Conservation (phyloP, 2,888 invertebrate species). For the Scaptodrosophila latifasciaeformis region DNA sequence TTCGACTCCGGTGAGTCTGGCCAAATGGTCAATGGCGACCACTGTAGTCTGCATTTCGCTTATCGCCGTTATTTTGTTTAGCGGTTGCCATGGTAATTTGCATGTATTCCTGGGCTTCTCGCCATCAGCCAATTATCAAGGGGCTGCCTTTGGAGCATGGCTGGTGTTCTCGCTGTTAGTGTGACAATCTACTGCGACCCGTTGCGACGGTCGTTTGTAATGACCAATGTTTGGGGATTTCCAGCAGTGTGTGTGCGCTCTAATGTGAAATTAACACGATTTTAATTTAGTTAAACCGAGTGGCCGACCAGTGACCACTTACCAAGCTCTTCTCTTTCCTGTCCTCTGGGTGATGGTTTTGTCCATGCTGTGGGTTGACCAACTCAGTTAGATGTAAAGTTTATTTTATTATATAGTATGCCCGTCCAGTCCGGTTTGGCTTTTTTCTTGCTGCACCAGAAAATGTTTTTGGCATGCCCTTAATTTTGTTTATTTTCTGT, state of each 20-base stretch:
- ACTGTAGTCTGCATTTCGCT: constrained; percentile 16
- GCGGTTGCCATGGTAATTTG: constrained; percentile 25
- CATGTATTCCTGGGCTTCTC: background rate
- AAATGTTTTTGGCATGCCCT: constrained; percentile 52
- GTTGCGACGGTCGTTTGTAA: constrained; percentile 37
- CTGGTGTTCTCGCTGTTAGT: constrained; percentile 18
- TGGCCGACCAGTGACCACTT: constrained; percentile 49
- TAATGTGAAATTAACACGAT: constrained; percentile 70
- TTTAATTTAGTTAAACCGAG: constrained; percentile 68
- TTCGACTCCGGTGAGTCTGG: constrained; percentile 89
- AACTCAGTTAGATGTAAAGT: constrained; percentile 30
- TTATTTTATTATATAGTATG: constrained; percentile 53
- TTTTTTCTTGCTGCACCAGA: constrained; percentile 21
- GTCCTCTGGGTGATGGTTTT: background rate
- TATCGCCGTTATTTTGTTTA: constrained; percentile 58
- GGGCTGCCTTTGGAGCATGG: background rate
- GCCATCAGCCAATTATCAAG: background rate
- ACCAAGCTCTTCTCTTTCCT: constrained; percentile 1
- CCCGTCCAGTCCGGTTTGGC: constrained; percentile 33
- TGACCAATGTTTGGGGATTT: constrained; percentile 44
- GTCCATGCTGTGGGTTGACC: background rate
- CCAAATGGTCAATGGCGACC: background rate
- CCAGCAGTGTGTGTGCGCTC: constrained; percentile 61
- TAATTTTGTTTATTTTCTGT: constrained; percentile 56
- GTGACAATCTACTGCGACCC: constrained; percentile 36